These are phyloP conservation scores for Hexactinellida sp. DNA, from an alignment of 37 sponge, comb jelly and placozoan genomes.

Conservation along the genomic window DNA sequence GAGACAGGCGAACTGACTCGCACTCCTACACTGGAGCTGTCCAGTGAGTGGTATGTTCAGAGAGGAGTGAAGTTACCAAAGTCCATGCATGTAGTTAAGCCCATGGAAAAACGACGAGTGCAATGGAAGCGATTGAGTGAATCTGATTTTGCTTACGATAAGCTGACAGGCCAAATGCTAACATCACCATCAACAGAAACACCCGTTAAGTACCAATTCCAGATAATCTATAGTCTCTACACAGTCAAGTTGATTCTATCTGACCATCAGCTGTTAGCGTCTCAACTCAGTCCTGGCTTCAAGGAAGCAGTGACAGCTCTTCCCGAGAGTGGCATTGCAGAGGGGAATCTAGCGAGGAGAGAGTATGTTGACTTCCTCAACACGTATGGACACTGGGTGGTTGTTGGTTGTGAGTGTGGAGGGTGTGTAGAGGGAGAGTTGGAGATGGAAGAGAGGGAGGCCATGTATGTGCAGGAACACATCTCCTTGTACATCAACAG, in stretches of 20 bases:
- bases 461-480: not conserved
- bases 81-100: not conserved
- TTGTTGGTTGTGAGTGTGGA: constrained; percentile 13
- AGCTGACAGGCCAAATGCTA: not conserved
- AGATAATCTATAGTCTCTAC: not conserved
- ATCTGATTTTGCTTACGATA: not conserved
- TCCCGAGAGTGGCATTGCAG: not conserved
- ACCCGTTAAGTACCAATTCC: not conserved
- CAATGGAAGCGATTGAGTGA: not conserved
- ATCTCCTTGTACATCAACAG: not conserved
- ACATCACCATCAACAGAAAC: not conserved
- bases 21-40: not conserved
- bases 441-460: not conserved
- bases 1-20: not conserved
- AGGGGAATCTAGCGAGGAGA: not conserved
- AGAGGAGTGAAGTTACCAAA: not conserved
- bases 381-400: not conserved
- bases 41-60: not conserved
- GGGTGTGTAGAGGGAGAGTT: not conserved
- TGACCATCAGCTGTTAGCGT: not conserved
- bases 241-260: not conserved
- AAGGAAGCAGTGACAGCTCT: not conserved
- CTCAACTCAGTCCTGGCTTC: constrained; percentile 3
- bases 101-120: not conserved
- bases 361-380: not conserved